A percentile compares a stretch with the other conserved stretches of the same genome.
Conservation (phyloP, 2,113 vertebrate genomes). For the Copsychus sechellarum region DNA sequence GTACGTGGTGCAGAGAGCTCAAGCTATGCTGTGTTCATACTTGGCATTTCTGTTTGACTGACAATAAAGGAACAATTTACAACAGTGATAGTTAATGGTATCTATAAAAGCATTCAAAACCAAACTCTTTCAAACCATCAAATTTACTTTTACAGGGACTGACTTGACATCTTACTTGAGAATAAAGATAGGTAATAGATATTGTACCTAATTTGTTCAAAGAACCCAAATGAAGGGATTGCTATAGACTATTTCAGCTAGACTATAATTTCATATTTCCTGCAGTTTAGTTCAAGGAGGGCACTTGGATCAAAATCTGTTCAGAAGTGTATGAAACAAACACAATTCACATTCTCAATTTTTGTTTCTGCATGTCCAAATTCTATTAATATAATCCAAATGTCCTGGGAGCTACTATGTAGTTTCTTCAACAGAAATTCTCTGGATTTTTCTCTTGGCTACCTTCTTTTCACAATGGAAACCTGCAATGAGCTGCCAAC, state of each 20-base stretch:
- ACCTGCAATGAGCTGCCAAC: not conserved
- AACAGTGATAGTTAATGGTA: not conserved
- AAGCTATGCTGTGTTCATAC: not conserved
- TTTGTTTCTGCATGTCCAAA: not conserved
- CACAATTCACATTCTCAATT: fast-evolving
- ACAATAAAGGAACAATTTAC: not conserved
- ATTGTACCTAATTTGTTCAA: not conserved
- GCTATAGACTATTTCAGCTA: not conserved
- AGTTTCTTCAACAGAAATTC: not conserved
- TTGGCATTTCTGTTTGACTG: not conserved
- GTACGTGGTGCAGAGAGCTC: no score
- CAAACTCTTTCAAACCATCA: not conserved
- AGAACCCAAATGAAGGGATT: not conserved
- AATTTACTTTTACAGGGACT: not conserved
- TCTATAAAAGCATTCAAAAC: not conserved
- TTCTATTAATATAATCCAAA: not conserved
- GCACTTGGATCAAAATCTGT: not conserved
- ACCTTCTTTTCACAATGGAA: not conserved
- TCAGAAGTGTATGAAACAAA: not conserved
- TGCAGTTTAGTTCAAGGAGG: not conserved
- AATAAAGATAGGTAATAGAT: not conserved
- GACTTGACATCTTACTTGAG: not conserved
- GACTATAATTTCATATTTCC: not conserved
- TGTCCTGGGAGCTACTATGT: not conserved
- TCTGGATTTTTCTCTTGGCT: not conserved